Conservation (phyloP, 2,113 vertebrate genomes). For the Anser cygnoides region DNA sequence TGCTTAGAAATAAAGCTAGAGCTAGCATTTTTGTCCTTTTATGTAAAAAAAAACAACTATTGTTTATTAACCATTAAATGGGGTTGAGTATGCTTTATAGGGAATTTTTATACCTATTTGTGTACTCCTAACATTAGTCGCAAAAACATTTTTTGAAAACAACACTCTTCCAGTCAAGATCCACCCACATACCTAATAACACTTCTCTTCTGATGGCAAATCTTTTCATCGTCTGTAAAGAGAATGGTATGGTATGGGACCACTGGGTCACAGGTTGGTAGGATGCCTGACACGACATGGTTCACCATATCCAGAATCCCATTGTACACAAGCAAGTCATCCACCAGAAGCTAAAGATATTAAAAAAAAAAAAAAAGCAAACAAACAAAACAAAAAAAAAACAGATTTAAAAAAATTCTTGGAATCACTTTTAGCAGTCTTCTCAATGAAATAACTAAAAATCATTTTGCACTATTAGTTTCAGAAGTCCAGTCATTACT, state of each 20-base stretch:
- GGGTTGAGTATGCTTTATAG: neutral
- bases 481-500: neutral
- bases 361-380: slow-evolving; percentile 18
- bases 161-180: neutral
- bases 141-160: neutral
- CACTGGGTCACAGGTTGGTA: slow-evolving; percentile 88
- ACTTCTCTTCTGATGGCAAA: slow-evolving; percentile 80
- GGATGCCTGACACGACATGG: slow-evolving; percentile 84
- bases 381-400: neutral
- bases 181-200: slow-evolving; percentile 81
- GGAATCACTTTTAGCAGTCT: neutral
- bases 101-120: neutral
- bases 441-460: neutral
- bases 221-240: slow-evolving; percentile 85
- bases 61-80: neutral
- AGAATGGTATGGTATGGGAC: slow-evolving; percentile 93
- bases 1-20: neutral
- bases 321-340: slow-evolving; percentile 95
- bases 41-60: neutral
- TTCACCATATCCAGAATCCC: slow-evolving; percentile 88
- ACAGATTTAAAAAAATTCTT: neutral
- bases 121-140: neutral
- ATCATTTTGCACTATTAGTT: neutral
- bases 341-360: slow-evolving; percentile 88
- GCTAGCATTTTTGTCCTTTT: neutral